Base-by-base conservation (phyloP, 2,888 invertebrate species). In the Steinernema hermaphroditum region DNA sequence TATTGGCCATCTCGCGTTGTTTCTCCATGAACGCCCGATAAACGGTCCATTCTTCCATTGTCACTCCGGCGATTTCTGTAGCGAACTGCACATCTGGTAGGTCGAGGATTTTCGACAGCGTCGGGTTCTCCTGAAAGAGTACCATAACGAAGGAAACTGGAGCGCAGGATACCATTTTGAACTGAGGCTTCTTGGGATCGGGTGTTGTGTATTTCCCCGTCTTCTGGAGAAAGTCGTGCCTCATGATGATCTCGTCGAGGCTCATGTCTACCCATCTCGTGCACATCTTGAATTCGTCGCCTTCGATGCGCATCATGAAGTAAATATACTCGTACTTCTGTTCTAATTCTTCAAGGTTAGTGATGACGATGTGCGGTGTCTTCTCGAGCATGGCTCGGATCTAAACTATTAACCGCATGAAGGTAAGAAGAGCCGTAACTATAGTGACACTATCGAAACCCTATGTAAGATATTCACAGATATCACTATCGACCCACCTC, bases 231-330 rank as follows among this genome's bases (percentile, higher is more conserved):
- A 83, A 84, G 32, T 79, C 27, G 72, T 80, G 80, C 43, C 80
- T 70, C 46, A 68, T 68, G 72, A 80, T 80, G 24, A 81, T 73
- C 32, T 81, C 79, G 1, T 76, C 74, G 16, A 80, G 68, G 16
- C 46, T n/a, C 49, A 74, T 22, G 24, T 73, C 69, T 22, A 75
- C 19, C 80, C 80, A 80, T 4, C 37, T 2, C 6, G 9, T 68
- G 62, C 80, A 79, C 34, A 80, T 78, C 24, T 75, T 37, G 24
- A 85, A 76, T 29, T 84, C 83, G 6, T 77, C 78, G 8, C 78
- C 71, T 44, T 85, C 82, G 37, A 82, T 76, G 54, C 81, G 77
- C 85, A 85, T 85, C 78, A 85, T 77, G 54, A 80, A 78, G 72
- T 70, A 82, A 14, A 37, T 19, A n/a, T 43, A 19, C 27, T 68